Evolutionary conservation across 1,140 invertebrate genomes (phyloP), one percentile per base, ranked within the genome.

Genomic region (Pogonomyrmex californicus): DNA sequence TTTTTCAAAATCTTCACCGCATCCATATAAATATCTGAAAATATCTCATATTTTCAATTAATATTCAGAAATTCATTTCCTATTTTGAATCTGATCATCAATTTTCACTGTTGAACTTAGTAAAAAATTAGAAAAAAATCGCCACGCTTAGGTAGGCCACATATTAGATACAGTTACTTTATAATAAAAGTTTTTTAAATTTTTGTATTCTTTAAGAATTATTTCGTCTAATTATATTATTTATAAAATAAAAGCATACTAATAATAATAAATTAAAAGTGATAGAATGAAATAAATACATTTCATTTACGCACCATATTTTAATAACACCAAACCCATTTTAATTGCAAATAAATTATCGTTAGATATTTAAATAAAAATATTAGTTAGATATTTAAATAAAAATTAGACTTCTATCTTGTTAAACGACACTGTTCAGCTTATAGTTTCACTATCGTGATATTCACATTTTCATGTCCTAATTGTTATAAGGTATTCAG

Each of bases 211-310:
- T 17, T 17, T 17, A 3, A 12, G 7, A 10, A 23, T 66, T 38
- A n/a, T 41, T 66, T 44, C 41, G 23, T 66, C 38, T 66, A 41
- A 66, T 14, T 51, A 66, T 66, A 66, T 66, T 66, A 41, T 66
- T 0, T 66, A 44, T 44, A 23, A 66, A 66, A 47, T 0, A n/a
- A 4, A 54, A 9, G 54, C 54, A 73, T 23, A 54, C 6, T 54
- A 38, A 36, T 54, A 6, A n/a, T 49, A 36, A 36, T 71, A 36
- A 54, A 10, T 51, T 38, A 54, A 4, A 73, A 54, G 33, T 9
- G 1, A 54, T 54, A 33, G 36, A 4, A 4, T 38, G n/a, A n/a
- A 4, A 54, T 51, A 12, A 54, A 38, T 51, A n/a, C 23, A 23
- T 23, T 23, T 38, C n/a, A 73, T 73, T 38, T 1, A 36, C 0